Percentiles rank a stretch among this genome's conserved stretches.
phyloP scores from a whole-genome alignment of 2,113 vertebrate genomes.

The Channa argus region DNA sequence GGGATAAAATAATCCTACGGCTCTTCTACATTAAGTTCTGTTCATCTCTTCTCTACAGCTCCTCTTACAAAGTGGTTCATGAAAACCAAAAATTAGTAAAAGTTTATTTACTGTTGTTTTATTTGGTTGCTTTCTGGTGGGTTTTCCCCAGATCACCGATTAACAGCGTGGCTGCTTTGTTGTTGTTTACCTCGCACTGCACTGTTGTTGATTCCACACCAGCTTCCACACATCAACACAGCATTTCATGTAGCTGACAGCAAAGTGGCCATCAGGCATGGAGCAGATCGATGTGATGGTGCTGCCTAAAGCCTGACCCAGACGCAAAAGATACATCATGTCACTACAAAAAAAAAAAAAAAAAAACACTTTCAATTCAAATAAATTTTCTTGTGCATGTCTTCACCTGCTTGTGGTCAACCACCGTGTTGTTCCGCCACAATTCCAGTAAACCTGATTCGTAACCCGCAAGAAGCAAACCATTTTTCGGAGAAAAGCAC shows the following conservation, averaged over 20 bases:
- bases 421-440: constrained; percentile 71
- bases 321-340: neutral
- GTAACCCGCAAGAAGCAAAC: constrained; percentile 81
- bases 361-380: too few relatives aligned
- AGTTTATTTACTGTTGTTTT: neutral
- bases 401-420: constrained; percentile 77
- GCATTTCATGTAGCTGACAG: constrained; percentile 57
- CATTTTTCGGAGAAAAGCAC: constrained; percentile 79
- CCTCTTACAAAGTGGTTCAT: too few relatives aligned
- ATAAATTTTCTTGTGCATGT: neutral
- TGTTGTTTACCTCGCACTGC: constrained; percentile 53
- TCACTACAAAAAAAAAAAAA: too few relatives aligned
- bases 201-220: constrained; percentile 59
- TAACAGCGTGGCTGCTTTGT: too few relatives aligned
- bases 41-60: too few relatives aligned
- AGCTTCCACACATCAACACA: constrained; percentile 73
- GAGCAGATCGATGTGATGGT: constrained; percentile 61
- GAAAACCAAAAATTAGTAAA: neutral
- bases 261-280: constrained; percentile 71
- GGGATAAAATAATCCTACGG: too few relatives aligned
- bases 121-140: too few relatives aligned
- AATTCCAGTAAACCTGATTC: constrained; percentile 83
- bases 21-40: too few relatives aligned
- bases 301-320: constrained; percentile 58
- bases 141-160: too few relatives aligned